Percentiles rank a stretch among this genome's conserved stretches.
These are phyloP conservation scores for Peromyscus eremicus DNA, from an alignment of 2,797 vertebrate species.

Conservation along the genomic window DNA sequence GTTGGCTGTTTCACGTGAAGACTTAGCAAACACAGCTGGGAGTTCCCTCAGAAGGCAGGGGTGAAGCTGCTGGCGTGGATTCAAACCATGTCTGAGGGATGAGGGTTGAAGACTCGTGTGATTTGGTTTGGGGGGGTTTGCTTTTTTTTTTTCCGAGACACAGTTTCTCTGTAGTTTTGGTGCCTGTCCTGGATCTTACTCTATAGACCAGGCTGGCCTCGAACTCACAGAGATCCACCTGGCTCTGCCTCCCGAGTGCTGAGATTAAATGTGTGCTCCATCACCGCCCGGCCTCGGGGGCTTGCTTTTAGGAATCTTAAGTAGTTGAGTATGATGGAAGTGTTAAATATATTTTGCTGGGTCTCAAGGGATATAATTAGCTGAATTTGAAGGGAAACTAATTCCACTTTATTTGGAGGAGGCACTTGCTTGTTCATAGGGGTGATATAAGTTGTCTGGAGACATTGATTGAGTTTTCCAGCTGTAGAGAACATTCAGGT, in stretches of 20 bases:
- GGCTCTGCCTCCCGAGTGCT: too few species aligned
- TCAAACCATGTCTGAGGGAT: neutral
- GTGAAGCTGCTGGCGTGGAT: neutral
- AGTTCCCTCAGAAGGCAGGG: conserved; percentile 7
- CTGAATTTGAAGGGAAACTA: conserved; percentile 4
- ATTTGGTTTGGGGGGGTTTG: neutral
- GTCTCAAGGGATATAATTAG: neutral
- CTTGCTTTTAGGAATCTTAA: conserved; percentile 7
- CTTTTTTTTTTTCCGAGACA: too few species aligned
- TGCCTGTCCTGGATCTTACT: too few species aligned
- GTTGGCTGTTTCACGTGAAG: neutral
- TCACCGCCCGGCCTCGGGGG: neutral
- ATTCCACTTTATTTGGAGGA: neutral
- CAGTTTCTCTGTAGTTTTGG: too few species aligned
- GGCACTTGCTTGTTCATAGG: neutral
- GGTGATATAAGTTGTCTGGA: neutral
- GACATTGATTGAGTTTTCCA: neutral
- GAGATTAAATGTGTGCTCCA: too few species aligned
- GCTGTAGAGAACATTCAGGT: neutral
- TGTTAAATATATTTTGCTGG: conserved; percentile 32
- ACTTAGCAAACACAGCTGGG: neutral
- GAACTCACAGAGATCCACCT: too few species aligned
- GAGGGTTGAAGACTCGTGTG: neutral
- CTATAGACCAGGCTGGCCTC: too few species aligned
- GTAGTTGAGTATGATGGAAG: neutral